Base-by-base conservation (phyloP, 2,888 invertebrate species). In the Dysmachus trigonus region DNA sequence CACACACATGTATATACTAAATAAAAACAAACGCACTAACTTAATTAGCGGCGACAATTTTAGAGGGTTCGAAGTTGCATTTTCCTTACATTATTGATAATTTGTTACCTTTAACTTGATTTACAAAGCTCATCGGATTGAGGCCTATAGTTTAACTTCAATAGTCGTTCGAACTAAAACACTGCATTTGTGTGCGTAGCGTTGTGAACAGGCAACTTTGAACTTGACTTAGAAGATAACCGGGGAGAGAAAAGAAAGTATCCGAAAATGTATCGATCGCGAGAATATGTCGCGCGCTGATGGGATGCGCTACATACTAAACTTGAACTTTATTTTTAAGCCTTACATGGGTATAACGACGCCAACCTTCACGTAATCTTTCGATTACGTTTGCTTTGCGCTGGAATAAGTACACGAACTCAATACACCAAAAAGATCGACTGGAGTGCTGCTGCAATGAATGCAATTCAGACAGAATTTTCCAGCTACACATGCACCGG, bases 291-390 rank as follows among this genome's bases (percentile, higher is more conserved):
- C 41, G 27, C 71, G 33, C 77, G 31, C 38, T 85, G 77, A 18
- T 71, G 38, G 85, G 85, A 85, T 85, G 85, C 85, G 62, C 77
- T 85, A 71, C 85, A 71, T 77, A 79, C 86, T 81, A 82, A 81
- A 73, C 82, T 81, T 82, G 86, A 82, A 86, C 81, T 81, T 86
- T 38, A 30, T 22, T 41, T 81, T 41, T 72, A 3, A n/a, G 18
- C 30, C 71, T 41, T 15, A 10, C 38, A 8, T 7, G 27, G 27
- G 18, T 62, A 31, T n/a, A 51, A 81, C 81, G 51, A 27, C 81
- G 51, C 18, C 30, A 62, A 35, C 53, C 53, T 53, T 41, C 35
- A 7, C 53, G 33, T 31, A 53, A 27, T 81, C 22, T 81, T 30
- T 53, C 51, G 13, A 33, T 53, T 81, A 81, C 30, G 53, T 81